These are phyloP conservation scores for Girardia tigrina DNA, from an alignment of 2,888 invertebrate species.

Conservation along the genomic window DNA sequence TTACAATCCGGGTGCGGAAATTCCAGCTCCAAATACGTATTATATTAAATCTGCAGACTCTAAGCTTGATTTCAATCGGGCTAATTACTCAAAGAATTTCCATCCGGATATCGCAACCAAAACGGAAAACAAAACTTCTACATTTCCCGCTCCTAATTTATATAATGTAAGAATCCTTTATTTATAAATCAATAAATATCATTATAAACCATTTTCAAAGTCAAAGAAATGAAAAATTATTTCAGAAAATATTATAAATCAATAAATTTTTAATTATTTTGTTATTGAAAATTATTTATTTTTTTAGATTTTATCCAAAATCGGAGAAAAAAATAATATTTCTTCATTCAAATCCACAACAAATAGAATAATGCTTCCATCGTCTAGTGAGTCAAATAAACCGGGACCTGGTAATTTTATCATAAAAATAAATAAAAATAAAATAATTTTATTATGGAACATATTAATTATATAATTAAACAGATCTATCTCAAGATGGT, in stretches of 20 bases:
- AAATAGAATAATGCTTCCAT: not conserved
- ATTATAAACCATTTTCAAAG: too few species aligned
- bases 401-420: not conserved
- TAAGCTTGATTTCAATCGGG: not conserved
- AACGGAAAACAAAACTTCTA: not conserved
- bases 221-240: too few species aligned
- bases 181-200: too few species aligned
- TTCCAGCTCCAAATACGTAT: not conserved
- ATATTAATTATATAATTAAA: too few species aligned
- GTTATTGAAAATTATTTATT: too few species aligned
- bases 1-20: not conserved
- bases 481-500: too few species aligned
- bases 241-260: too few species aligned
- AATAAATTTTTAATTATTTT: too few species aligned
- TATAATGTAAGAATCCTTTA: too few species aligned
- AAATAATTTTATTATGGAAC: too few species aligned
- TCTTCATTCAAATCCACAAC: constrained; percentile 12
- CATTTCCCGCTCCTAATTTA: not conserved
- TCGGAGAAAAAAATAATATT: not conserved
- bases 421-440: too few species aligned
- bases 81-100: not conserved
- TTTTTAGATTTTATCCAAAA: constrained; percentile 1
- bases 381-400: not conserved
- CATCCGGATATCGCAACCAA: not conserved
- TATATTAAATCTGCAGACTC: not conserved